phyloP scores from a whole-genome alignment of 1,140 invertebrate species.

The Marisa cornuarietis region DNA sequence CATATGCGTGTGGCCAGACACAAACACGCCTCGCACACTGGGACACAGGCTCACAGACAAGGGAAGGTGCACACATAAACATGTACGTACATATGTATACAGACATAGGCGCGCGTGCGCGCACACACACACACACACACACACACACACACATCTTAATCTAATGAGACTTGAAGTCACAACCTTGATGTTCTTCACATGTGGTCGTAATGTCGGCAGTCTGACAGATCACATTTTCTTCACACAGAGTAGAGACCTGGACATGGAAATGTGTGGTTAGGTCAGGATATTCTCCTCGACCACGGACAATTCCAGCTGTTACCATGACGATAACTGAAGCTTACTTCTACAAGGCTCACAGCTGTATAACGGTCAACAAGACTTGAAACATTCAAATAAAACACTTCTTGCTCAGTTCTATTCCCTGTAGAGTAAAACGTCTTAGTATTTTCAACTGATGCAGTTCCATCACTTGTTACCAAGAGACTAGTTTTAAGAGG shows the following conservation, averaged over 20 bases:
- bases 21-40: too few relatives aligned
- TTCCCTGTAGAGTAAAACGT: background rate
- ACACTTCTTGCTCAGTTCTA: too few relatives aligned
- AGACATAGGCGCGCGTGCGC: too few relatives aligned
- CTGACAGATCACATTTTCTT: slow-evolving; percentile 61
- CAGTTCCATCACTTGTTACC: background rate
- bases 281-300: too few relatives aligned
- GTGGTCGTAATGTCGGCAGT: slow-evolving; percentile 62
- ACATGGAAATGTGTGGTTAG: background rate
- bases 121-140: background rate
- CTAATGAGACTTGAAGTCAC: background rate
- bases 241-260: slow-evolving; percentile 63
- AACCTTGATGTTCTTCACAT: slow-evolving; percentile 63
- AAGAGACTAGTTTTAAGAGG: background rate
- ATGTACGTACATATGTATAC: too few relatives aligned
- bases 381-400: background rate
- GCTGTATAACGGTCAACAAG: too few relatives aligned
- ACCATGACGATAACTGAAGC: too few relatives aligned
- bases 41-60: too few relatives aligned
- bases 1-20: too few relatives aligned
- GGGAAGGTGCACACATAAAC: too few relatives aligned
- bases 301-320: too few relatives aligned
- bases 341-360: too few relatives aligned
- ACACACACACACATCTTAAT: background rate
- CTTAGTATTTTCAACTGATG: background rate